Evolutionary conservation across 2,888 invertebrate genomes (phyloP), one percentile per base, ranked within the genome.

Genomic region (Leistus spinibarbis): DNA sequence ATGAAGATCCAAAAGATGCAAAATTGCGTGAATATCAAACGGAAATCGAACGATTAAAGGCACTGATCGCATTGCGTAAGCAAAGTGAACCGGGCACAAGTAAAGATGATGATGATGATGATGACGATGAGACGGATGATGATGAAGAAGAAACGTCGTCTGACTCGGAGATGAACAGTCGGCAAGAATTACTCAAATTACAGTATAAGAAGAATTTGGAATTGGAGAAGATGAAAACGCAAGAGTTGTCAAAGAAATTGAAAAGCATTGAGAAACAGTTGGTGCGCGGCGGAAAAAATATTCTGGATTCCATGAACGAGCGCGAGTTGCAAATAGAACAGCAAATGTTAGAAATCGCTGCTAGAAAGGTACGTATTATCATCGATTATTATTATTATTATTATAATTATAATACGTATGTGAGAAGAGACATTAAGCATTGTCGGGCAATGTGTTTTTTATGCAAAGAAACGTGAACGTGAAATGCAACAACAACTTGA

Each of bases 1-100:
- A 99, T 86, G 99, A 99, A 86, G 99, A 99, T 89, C 98, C 99
- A 54, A 99, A 99, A 86, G 99, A 99, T 86, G 98, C 99, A 20
- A 91, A 99, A 83, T 87, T 86, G 27, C 90, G 98, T 82, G 96
- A 98, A 84, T 97, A 98, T 86, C 98, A 99, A 85, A 94, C 95
- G 78, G 97, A 98, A 88, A 97, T 98, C 83, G 93, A 93, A 81
- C 88, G 94, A 3, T 87, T 94, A 78, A 88, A 89, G 69, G 13
- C 40, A 3, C 67, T 70, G 57, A 66, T 71, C 16, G 66, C 69
- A 1, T 54, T 77, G 70, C 54, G 71, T 40, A 63, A 77, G 71
- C 56, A 71, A 69, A 65, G 67, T 54, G 73, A 65, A 69, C 64
- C 72, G n/a, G 76, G 62, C 54, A 1, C 10, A 40, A 73, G 60